phyloP scores from a whole-genome alignment of 2,113 vertebrate species.

The Salvelinus fontinalis region DNA sequence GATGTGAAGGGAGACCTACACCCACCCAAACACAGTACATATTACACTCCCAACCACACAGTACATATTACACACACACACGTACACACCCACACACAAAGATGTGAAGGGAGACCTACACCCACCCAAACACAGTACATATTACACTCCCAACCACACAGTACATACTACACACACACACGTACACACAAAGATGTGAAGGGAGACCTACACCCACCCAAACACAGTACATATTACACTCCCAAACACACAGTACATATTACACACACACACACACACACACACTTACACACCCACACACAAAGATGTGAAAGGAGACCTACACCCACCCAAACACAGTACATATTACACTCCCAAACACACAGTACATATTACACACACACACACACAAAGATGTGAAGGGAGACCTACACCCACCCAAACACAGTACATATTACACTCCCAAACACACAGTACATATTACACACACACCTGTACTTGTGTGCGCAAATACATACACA shows the following conservation, averaged over 20 bases:
- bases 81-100: not conserved
- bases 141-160: not conserved
- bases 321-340: not conserved
- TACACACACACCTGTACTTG: not conserved
- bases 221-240: not conserved
- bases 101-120: conserved; percentile 30
- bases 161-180: conserved; percentile 18
- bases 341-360: not conserved
- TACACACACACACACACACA: too few species aligned
- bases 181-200: conserved; percentile 19
- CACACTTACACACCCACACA: conserved; percentile 2
- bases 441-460: not conserved
- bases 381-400: conserved; percentile 16
- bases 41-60: not conserved
- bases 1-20: conserved; percentile 30
- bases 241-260: not conserved
- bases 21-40: not conserved
- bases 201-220: conserved; percentile 23
- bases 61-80: conserved; percentile 18
- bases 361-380: not conserved
- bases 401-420: conserved; percentile 23
- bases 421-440: not conserved
- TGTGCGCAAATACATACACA: not conserved
- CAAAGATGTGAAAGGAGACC: conserved; percentile 32
- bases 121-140: not conserved